Conservation (phyloP, 2,888 invertebrate genomes). For the Magallana nippona region DNA sequence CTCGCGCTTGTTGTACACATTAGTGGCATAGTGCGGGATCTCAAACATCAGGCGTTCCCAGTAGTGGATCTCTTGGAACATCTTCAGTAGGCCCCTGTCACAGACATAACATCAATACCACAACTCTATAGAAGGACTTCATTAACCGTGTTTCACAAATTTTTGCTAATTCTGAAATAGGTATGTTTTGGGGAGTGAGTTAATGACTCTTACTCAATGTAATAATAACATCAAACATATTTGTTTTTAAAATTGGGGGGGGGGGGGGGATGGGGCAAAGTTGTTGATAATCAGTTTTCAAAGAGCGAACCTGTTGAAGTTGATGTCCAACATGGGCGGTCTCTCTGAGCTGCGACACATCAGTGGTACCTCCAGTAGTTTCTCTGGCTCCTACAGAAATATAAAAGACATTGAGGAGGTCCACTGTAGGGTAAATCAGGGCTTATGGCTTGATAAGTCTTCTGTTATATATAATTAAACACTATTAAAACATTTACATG, state of each 20-base stretch:
- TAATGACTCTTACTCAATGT: too few species aligned
- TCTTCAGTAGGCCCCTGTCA: conserved; percentile 84
- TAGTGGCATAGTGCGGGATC: conserved; percentile 86
- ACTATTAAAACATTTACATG: too few species aligned
- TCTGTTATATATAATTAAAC: neutral
- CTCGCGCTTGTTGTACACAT: conserved; percentile 82
- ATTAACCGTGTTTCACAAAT: too few species aligned
- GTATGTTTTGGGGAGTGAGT: too few species aligned
- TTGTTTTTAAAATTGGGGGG: too few species aligned
- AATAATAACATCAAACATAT: too few species aligned
- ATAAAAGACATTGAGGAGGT: too few species aligned
- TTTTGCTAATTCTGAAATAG: too few species aligned
- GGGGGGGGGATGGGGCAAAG: too few species aligned
- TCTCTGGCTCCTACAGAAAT: conserved; percentile 77
- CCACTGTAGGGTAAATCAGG: neutral
- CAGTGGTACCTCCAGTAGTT: conserved; percentile 84
- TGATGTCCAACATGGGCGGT: conserved; percentile 84
- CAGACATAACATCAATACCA: too few species aligned
- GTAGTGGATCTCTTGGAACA: conserved; percentile 87
- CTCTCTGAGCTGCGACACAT: conserved; percentile 86
- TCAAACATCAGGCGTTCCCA: conserved; percentile 87
- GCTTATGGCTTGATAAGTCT: neutral
- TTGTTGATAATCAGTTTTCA: neutral
- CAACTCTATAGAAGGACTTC: too few species aligned
- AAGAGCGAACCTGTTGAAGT: conserved; percentile 86